Evolutionary conservation across 1,140 invertebrate genomes (phyloP), one percentile per base, ranked within the genome.

Genomic region (Heliconius eleuchia): DNA sequence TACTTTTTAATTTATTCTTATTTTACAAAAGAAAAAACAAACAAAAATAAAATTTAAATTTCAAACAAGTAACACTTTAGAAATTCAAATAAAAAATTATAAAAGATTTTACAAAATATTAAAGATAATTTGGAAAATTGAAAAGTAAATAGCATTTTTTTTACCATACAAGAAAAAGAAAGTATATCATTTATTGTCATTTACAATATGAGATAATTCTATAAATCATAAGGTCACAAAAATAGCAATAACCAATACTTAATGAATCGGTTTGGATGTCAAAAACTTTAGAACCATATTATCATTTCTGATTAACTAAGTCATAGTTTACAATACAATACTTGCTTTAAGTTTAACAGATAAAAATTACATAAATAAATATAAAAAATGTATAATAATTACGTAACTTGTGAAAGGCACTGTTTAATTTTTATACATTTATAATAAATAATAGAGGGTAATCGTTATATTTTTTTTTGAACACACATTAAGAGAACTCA

Each of bases 1-100:
- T 85, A 83, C 80, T 76, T 82, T 86, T 85, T 77, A 73, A 77
- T 30, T 46, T 70, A 72, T 6, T 39, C 1, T 23, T 52, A 39
- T 46, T 76, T 66, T 42, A 66, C 13, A 39, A 16, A 3, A 70
- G 70, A 30, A 39, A 46, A 46, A 37, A 37, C 34, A 37, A 37
- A 37, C 34, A 37, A 39, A 75, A 57, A 9, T 13, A 46, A 46
- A 46, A 46, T 0, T 46, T 3, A 16, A 55, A 27, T 27, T 60
- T 60, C 27, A 60, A 27, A 13, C 55, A 57, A 66, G 4, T 66
- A 27, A 66, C n/a, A 11, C 0, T 55, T 23, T 30, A 13, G 7
- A 66, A 66, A 66, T 11, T 27, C 0, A 66, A 66, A 30, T 66
- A 30, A 66, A 66, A 18, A 27, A 66, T 6, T 37, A 37, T 37